Evolutionary conservation across 2,797 vertebrate species (phyloP).

Genomic region (Leptodactylus fallax): DNA sequence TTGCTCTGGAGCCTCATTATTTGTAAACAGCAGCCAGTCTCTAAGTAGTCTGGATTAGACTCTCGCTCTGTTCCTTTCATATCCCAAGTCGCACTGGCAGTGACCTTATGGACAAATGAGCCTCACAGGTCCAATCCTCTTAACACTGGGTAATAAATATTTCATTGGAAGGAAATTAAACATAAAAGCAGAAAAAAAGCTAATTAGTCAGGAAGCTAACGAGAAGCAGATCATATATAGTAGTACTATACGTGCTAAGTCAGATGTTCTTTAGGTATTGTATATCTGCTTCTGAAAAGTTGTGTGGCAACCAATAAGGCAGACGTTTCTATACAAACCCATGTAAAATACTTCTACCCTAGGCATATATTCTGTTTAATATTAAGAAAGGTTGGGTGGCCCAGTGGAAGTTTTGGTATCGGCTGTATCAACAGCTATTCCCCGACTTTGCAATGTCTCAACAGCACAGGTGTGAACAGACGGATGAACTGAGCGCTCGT

Average conservation of each 20-base stretch:
- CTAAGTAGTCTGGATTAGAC: not conserved
- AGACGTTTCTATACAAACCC: not conserved
- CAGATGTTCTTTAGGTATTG: too few species aligned
- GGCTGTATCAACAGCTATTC: too few species aligned
- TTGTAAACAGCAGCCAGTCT: not conserved
- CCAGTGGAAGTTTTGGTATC: too few species aligned
- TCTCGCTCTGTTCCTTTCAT: not conserved
- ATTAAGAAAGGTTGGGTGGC: not conserved
- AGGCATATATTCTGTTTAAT: not conserved
- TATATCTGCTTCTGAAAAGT: not conserved
- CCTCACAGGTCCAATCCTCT: constrained; percentile 16
- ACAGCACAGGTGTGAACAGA: not conserved
- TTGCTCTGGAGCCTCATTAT: not conserved
- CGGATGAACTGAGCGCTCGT: not conserved
- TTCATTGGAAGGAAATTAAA: constrained; percentile 1
- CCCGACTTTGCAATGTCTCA: not conserved
- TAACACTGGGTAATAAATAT: not conserved
- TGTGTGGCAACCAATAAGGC: not conserved
- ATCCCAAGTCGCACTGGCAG: not conserved
- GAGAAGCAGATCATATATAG: not conserved
- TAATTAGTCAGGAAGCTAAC: not conserved
- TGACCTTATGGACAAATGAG: constrained; percentile 11
- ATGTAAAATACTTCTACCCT: not conserved
- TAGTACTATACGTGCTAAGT: not conserved
- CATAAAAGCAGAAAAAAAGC: not conserved